These are phyloP conservation scores for Catocala sponsa DNA, from an alignment of 2,888 invertebrate genomes.

Conservation along the genomic window DNA sequence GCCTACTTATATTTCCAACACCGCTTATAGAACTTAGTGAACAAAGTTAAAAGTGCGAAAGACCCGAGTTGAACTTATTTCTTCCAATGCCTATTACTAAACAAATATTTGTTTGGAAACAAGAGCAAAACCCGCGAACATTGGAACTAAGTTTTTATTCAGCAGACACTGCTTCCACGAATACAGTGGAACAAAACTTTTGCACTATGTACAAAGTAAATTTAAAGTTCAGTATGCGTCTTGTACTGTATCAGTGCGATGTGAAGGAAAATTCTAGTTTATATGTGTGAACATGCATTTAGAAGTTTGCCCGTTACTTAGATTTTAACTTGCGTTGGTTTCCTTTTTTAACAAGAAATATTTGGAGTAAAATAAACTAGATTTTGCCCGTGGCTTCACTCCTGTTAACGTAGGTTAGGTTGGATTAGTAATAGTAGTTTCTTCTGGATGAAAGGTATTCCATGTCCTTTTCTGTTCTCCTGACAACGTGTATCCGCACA, in stretches of 20 bases:
- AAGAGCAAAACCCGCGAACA: slow-evolving; percentile 36
- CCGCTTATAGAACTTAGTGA: slow-evolving; percentile 17
- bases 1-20: slow-evolving; percentile 18
- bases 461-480: no score
- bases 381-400: no score
- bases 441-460: no score
- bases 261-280: slow-evolving; percentile 38
- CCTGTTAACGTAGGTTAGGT: no score
- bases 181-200: slow-evolving; percentile 45
- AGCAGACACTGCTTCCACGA: slow-evolving; percentile 25
- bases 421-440: no score
- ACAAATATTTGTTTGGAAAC: slow-evolving; percentile 48
- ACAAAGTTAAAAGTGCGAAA: slow-evolving; percentile 33
- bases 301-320: slow-evolving; percentile 27
- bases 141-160: slow-evolving; percentile 44
- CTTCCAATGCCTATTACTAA: slow-evolving; percentile 47
- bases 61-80: slow-evolving; percentile 40
- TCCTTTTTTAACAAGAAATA: background rate
- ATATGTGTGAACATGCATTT: slow-evolving; percentile 35
- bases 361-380: no score
- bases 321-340: background rate
- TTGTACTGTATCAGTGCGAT: slow-evolving; percentile 30
- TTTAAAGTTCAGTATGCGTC: slow-evolving; percentile 50
- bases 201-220: slow-evolving; percentile 49
- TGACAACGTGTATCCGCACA: no score